Percentiles rank a stretch among this genome's conserved stretches.
Conservation (phyloP, 2,888 invertebrate species). For the Corythucha ciliata region DNA sequence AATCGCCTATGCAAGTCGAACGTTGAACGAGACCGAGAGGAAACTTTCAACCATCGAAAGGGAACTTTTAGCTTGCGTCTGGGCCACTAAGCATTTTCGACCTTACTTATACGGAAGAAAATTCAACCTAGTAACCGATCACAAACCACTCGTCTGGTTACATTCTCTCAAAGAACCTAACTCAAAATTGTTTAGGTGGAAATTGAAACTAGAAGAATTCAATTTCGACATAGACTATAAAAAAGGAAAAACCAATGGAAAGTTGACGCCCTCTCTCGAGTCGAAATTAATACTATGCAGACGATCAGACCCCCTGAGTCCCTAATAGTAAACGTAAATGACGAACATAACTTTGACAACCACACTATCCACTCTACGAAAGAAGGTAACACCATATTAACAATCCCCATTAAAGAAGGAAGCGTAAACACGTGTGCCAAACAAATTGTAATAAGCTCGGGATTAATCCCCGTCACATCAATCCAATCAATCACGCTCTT, state of each 20-base stretch:
- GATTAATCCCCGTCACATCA: too few relatives aligned
- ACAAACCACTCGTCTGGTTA: slow-evolving; percentile 39
- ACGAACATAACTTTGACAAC: neutral
- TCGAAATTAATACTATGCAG: slow-evolving; percentile 24
- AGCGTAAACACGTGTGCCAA: neutral
- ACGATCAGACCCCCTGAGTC: neutral
- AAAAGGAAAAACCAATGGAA: slow-evolving; percentile 35
- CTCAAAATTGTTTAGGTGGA: slow-evolving; percentile 36
- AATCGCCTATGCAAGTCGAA: slow-evolving; percentile 37
- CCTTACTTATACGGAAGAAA: slow-evolving; percentile 40
- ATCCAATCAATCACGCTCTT: neutral
- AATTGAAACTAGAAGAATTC: slow-evolving; percentile 38
- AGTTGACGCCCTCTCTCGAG: slow-evolving; percentile 35
- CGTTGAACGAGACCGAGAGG: slow-evolving; percentile 36
- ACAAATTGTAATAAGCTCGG: neutral
- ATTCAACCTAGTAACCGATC: slow-evolving; percentile 40
- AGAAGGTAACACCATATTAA: neutral
- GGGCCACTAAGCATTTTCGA: slow-evolving; percentile 39
- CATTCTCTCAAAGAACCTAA: slow-evolving; percentile 38
- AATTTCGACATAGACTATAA: slow-evolving; percentile 38
- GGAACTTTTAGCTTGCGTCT: slow-evolving; percentile 40
- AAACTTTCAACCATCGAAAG: slow-evolving; percentile 37
- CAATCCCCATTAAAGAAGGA: neutral
- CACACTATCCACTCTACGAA: neutral
- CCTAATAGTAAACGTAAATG: neutral